A percentile compares a stretch with the other conserved stretches of the same genome.
Evolutionary conservation across 2,888 invertebrate species (phyloP).

Genomic region (Harmothoe impar): DNA sequence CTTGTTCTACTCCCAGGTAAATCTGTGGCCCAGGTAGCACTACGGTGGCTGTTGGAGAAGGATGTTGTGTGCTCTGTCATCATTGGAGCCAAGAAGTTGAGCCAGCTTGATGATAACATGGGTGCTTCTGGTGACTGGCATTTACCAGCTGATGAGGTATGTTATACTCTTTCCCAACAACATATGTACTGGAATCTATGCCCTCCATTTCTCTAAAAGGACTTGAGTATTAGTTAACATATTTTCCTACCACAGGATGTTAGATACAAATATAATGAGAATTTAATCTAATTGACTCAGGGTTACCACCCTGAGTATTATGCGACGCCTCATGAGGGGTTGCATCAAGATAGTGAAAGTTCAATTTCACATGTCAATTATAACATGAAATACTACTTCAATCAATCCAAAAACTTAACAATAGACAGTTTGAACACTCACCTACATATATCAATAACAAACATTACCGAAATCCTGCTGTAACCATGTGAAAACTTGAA

Average conservation of each 20-base stretch:
- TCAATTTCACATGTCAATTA: no score
- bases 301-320: no score
- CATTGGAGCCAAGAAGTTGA: conserved; percentile 76
- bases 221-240: background rate
- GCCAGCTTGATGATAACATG: conserved; percentile 78
- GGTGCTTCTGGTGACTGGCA: conserved; percentile 75
- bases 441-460: no score
- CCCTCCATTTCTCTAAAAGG: background rate
- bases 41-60: conserved; percentile 78
- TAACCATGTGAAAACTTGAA: no score
- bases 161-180: background rate
- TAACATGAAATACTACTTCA: no score
- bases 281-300: no score
- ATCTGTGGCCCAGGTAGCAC: conserved; percentile 67
- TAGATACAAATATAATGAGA: no score
- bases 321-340: no score
- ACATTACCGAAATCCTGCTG: no score
- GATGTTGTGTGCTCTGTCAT: conserved; percentile 76
- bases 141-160: conserved; percentile 75
- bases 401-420: no score
- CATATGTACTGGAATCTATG: background rate
- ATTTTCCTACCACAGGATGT: background rate
- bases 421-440: no score
- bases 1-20: background rate
- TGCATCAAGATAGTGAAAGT: no score